Evolutionary conservation across 2,888 invertebrate species (phyloP).

Genomic region (Ectropis crepuscularia): DNA sequence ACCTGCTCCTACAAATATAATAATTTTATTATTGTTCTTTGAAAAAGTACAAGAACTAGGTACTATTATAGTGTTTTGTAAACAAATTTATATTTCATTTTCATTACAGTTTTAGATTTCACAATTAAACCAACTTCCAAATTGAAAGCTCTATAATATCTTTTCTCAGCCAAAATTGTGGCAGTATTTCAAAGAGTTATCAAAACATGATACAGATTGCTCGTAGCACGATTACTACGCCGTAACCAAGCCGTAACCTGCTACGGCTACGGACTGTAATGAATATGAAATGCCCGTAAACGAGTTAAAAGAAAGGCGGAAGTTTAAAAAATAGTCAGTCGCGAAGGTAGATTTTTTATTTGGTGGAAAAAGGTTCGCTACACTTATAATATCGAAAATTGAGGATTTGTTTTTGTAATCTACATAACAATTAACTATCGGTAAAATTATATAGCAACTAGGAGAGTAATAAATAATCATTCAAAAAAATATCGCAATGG

Average conservation of each 20-base stretch:
- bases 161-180: neutral
- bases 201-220: slow-evolving; percentile 26
- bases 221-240: slow-evolving; percentile 29
- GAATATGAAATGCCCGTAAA: slow-evolving; percentile 65
- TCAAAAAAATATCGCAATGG: no score
- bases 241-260: slow-evolving; percentile 20
- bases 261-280: slow-evolving; percentile 26
- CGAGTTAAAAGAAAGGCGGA: slow-evolving; percentile 51
- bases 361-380: neutral
- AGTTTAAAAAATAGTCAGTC: slow-evolving; percentile 16
- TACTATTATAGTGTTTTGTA: no score
- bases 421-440: no score
- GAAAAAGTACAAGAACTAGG: no score
- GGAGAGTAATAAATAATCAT: no score
- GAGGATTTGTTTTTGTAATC: no score
- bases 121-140: neutral
- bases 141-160: neutral
- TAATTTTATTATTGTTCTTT: no score
- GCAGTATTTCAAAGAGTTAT: slow-evolving; percentile 14
- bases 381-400: no score
- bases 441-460: no score
- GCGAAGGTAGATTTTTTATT: slow-evolving; percentile 19
- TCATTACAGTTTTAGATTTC: neutral
- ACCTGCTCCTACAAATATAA: no score
- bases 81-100: neutral